Evolutionary conservation across 2,888 invertebrate species (phyloP), one percentile per base, ranked within the genome.

Genomic region (Adelphocoris suturalis): DNA sequence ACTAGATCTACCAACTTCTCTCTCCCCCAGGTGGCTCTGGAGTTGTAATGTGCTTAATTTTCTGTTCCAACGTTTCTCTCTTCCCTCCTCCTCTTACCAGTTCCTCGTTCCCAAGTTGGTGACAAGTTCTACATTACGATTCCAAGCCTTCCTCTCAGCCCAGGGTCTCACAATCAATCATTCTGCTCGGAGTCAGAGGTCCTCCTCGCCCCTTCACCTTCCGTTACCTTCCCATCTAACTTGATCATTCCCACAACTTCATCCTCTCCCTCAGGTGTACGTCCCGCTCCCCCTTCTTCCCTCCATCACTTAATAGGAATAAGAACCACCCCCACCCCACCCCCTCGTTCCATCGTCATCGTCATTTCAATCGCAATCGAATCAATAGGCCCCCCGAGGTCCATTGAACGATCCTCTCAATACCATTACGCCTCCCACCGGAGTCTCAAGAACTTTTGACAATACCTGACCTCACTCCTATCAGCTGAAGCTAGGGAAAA

Each of bases 41-140:
- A 87, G 76, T 87, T 87, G 87, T 90, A 90, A 90, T 90, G 90
- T 89, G 90, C 90, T 90, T 90, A 90, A 90, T 90, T 90, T 90
- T 90, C 90, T 90, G 81, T 89, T 57, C 82, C 85, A 85, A 85
- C 85, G 85, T 85, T 85, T 85, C 85, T 85, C 85, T 85, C 61
- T 61, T 57, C 81, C 89, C 89, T 80, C 86, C 68, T 48, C 86
- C 68, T 86, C 55, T 47, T 48, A 52, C 76, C 48, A 75, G 76
- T 76, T 87, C 52, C 87, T 87, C 87, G 68, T 68, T 86, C 61
- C 68, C 55, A 87, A 87, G 87, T 87, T 87, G 87, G 87, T 87
- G 87, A 87, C 87, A 87, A 87, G 87, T 87, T 87, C 87, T 87
- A 87, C 87, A 87, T 87, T 87, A 87, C 87, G 78, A 87, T 87